phyloP scores from a whole-genome alignment of 2,888 invertebrate species.

The Teinopalpus imperialis region DNA sequence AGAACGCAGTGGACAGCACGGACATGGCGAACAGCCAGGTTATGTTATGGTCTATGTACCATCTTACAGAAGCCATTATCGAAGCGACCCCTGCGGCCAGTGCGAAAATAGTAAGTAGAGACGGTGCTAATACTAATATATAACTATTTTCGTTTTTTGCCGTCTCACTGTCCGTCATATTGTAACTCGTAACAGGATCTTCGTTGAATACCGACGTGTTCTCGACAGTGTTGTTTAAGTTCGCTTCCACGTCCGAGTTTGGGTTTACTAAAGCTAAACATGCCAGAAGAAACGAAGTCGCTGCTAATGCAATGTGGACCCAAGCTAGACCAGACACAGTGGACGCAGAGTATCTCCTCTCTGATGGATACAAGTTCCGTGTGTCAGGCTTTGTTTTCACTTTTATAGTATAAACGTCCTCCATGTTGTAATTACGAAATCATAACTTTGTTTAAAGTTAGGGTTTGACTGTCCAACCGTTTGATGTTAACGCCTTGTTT shows the following conservation, averaged over 20 bases:
- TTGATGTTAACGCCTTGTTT: conserved; percentile 8
- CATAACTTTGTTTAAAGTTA: conserved; percentile 29
- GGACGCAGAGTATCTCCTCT: conserved; percentile 85
- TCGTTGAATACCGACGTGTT: conserved; percentile 22
- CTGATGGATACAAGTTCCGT: conserved; percentile 83
- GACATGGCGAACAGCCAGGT: conserved; percentile 83
- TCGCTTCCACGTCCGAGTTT: conserved; percentile 33
- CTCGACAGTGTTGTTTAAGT: conserved; percentile 25
- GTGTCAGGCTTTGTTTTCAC: conserved; percentile 84
- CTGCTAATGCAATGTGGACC: conserved; percentile 83
- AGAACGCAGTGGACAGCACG: conserved; percentile 74
- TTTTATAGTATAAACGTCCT: conserved; percentile 86
- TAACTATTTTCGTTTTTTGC: conserved; percentile 39
- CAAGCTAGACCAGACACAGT: conserved; percentile 85
- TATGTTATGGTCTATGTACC: conserved; percentile 86
- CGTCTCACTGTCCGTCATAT: conserved; percentile 29
- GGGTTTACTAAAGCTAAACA: conserved; percentile 73
- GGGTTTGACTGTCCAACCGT: conserved; percentile 11
- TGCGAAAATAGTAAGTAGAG: conserved; percentile 74
- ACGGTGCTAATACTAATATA: conserved; percentile 72
- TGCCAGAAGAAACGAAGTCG: conserved; percentile 80
- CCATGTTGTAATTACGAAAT: conserved; percentile 71
- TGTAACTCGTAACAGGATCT: conserved; percentile 28
- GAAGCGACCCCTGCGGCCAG: conserved; percentile 78
- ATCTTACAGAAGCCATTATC: conserved; percentile 83